Evolutionary conservation across 2,113 vertebrate species (phyloP), one percentile per base, ranked within the genome.

Genomic region (Archilochus colubris): DNA sequence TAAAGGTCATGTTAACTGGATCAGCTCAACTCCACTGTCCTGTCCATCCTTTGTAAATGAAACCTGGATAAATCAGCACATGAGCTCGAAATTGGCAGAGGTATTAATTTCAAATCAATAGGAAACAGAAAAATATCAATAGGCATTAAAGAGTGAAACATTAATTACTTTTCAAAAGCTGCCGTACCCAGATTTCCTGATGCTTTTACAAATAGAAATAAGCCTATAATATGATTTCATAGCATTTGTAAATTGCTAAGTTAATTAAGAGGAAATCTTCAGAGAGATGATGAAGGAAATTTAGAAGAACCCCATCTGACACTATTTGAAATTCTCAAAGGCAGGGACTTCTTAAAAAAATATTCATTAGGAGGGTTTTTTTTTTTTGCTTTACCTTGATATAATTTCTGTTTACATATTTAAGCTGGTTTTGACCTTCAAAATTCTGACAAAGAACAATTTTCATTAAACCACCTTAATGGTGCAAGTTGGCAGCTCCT

Each of bases 251-350:
- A 97, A 88, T 82, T 9, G 76, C 69, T 86, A 84, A 81, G 75
- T 95, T 96, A 95, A 96, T 97, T 96, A 97, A 92, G 66, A 89
- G 58, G 14, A 62, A 95, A 67, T 90, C 94, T 94, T 96, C 88
- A 95, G 90, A 88, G 94, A 89, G 40, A 85, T n/a, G 78, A 88
- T 68, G 67, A 96, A 96, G 87, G 79, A 95, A 97, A 88, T 88
- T 64, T 69, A 86, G 61, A 86, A 86, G 69, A 92, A 89, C 44
- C 38, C 79, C 79, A 54, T 73, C 69, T 92, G 58, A 72, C 44
- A 78, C 63, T 62, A 77, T 76, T 86, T 10, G 27, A 64, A 91
- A 90, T 62, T 90, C 92, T 95, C 94, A 86, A 82, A 92, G 85
- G 93, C 82, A 91, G 14, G 0, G 2, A 55, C 70, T 88, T 69